Percentiles rank a stretch among this genome's conserved stretches.
phyloP scores from a whole-genome alignment of 1,140 invertebrate species.

The Drosophila bipectinata region DNA sequence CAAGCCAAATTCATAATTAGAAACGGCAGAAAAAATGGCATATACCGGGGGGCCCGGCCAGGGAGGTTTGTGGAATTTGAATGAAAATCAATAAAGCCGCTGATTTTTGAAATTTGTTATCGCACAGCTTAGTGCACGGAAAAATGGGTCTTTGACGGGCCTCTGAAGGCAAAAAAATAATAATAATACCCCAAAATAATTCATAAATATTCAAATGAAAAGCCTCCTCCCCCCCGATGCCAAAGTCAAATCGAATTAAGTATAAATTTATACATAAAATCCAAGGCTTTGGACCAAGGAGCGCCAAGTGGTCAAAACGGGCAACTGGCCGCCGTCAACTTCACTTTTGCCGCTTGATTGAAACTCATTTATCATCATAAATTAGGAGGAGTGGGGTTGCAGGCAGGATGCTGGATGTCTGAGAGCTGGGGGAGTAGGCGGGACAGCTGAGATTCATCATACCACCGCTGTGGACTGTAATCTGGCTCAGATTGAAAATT shows the following conservation, averaged over 20 bases:
- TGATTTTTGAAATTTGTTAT: slow-evolving; percentile 31
- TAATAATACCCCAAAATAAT: slow-evolving; percentile 30
- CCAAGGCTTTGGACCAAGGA: slow-evolving; percentile 2
- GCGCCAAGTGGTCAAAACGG: slow-evolving; percentile 44
- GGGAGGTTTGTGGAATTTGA: slow-evolving; percentile 8
- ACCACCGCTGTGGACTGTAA: slow-evolving; percentile 56
- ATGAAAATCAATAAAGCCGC: slow-evolving; percentile 13
- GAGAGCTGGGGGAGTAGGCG: background rate
- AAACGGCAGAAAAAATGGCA: slow-evolving; percentile 3
- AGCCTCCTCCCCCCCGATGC: slow-evolving; percentile 37
- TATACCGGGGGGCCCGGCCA: background rate
- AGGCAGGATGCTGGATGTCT: too few relatives aligned
- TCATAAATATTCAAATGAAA: slow-evolving; percentile 79
- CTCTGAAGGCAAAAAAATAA: slow-evolving; percentile 15
- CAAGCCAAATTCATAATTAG: slow-evolving; percentile 29
- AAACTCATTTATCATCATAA: slow-evolving; percentile 84
- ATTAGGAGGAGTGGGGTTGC: slow-evolving; percentile 43
- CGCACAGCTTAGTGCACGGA: slow-evolving; percentile 8
- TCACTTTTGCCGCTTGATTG: slow-evolving; percentile 81
- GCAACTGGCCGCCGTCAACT: slow-evolving; percentile 50
- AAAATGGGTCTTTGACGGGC: background rate
- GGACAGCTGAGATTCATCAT: slow-evolving; percentile 69
- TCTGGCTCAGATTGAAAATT: slow-evolving; percentile 83
- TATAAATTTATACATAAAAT: slow-evolving; percentile 69
- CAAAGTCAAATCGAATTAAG: slow-evolving; percentile 72